Evolutionary conservation across 2,888 invertebrate species (phyloP).

Genomic region (Yponomeuta plumbellus): DNA sequence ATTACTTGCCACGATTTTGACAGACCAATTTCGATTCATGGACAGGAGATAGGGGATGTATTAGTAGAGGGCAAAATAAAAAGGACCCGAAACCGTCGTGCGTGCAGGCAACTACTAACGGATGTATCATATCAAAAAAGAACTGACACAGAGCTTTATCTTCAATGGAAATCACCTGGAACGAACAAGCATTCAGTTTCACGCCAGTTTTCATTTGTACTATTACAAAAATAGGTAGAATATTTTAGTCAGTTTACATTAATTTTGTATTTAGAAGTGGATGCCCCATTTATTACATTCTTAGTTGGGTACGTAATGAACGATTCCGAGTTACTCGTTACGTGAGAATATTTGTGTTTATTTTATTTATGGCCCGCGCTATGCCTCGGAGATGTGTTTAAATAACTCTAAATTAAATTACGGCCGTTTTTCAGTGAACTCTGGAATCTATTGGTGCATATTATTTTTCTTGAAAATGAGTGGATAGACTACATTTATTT

Average conservation of each 20-base stretch:
- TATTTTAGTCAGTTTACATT: constrained; percentile 49
- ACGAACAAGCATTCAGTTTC: constrained; percentile 10
- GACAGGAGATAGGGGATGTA: no score
- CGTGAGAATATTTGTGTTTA: constrained; percentile 77
- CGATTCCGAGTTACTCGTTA: constrained; percentile 69
- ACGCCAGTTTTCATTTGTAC: constrained; percentile 14
- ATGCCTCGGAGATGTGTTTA: constrained; percentile 58
- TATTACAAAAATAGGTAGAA: constrained; percentile 38
- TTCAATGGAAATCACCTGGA: neutral
- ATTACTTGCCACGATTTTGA: no score
- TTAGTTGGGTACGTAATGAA: constrained; percentile 63
- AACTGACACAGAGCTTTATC: neutral
- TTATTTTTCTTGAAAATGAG: constrained; percentile 1
- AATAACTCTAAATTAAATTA: constrained; percentile 71
- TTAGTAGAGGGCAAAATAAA: no score
- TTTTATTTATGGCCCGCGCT: constrained; percentile 73
- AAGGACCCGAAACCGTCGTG: no score
- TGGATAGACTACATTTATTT: constrained; percentile 3
- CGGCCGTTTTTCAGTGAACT: constrained; percentile 1
- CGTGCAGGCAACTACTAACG: no score
- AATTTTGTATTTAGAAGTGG: constrained; percentile 63
- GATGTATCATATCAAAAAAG: no score
- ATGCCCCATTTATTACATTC: constrained; percentile 74
- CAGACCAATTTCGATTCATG: no score
- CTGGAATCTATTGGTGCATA: constrained; percentile 6